phyloP scores from a whole-genome alignment of 2,888 invertebrate species.

The Acleris holmiana region DNA sequence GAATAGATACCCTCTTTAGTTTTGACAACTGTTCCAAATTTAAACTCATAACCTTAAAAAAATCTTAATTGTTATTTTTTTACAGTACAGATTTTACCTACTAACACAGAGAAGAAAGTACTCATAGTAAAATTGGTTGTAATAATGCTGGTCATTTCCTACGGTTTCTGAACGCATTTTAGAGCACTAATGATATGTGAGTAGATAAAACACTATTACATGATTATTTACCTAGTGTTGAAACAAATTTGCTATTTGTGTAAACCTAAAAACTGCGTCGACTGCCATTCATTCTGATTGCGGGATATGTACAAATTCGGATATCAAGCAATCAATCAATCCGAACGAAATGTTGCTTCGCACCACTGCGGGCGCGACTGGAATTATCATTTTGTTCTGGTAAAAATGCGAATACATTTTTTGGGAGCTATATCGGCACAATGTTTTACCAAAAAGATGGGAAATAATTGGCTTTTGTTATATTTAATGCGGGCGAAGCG shows the following conservation, averaged over 20 bases:
- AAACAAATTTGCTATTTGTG: not conserved
- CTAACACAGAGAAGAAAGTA: too few species aligned
- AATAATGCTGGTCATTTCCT: too few species aligned
- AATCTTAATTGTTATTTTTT: too few species aligned
- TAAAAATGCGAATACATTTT: slow-evolving; percentile 40
- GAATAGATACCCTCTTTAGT: too few species aligned
- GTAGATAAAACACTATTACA: not conserved
- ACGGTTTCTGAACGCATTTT: too few species aligned
- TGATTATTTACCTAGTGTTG: not conserved
- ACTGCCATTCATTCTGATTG: slow-evolving; percentile 2
- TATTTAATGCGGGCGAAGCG: not conserved
- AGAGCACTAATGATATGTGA: too few species aligned
- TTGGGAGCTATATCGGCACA: not conserved
- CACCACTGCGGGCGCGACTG: slow-evolving; percentile 41
- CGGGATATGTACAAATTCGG: slow-evolving; percentile 8
- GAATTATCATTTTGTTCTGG: slow-evolving; percentile 49
- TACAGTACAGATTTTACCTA: too few species aligned
- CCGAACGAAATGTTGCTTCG: slow-evolving; percentile 22
- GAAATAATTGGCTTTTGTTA: not conserved
- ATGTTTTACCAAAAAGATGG: not conserved
- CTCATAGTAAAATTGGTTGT: too few species aligned
- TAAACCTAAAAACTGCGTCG: not conserved
- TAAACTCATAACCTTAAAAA: too few species aligned
- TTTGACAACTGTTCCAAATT: too few species aligned
- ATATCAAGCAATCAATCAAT: slow-evolving; percentile 21